Evolutionary conservation across 2,113 vertebrate genomes (phyloP), one percentile per base, ranked within the genome.

Genomic region (Oplegnathus fasciatus): DNA sequence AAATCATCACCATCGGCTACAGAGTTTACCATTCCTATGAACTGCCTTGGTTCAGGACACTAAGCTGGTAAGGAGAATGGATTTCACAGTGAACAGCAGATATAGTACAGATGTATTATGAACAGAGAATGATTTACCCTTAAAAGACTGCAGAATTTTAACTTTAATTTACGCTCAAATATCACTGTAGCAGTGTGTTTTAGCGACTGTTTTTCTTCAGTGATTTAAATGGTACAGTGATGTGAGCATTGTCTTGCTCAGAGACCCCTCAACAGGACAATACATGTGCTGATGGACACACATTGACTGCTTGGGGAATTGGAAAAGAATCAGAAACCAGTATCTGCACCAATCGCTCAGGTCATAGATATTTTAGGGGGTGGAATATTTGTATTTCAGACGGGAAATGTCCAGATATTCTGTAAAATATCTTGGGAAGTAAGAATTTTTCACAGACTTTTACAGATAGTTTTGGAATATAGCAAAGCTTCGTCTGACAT

Each of bases 1-100:
- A 99, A 93, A 99, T 99, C 82, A 99, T 99, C 93, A 97, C 97
- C 57, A 99, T 99, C 37, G 98, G 98, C 46, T 99, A 99, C 93
- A 97, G 97, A 96, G 97, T 99, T 75, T 99, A 99, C 89, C 97
- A 92, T 89, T 99, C 98, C 0, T 99, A 99, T 2, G 97, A 99
- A 1, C 95, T 99, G 30, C 98, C 98, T 0, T 99, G 98, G 98
- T 99, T 99, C 94, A 96, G 98, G 89, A 97, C 98, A 7, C 95
- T 99, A 5, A 98, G 98, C 90, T 99, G 98, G 98, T 99, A 88
- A 97, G 98, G 34, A 87, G 52, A 68, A 61, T 6, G 2, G 6
- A 66, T 40, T 68, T 52, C 62, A 69, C 68, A 28, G 32, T 22
- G 4, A 75, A 34, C 28, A 40, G n/a, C 26, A 22, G 62, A 62